Base-by-base conservation (phyloP, 1,140 invertebrate species). In the Rhysida immarginata region DNA sequence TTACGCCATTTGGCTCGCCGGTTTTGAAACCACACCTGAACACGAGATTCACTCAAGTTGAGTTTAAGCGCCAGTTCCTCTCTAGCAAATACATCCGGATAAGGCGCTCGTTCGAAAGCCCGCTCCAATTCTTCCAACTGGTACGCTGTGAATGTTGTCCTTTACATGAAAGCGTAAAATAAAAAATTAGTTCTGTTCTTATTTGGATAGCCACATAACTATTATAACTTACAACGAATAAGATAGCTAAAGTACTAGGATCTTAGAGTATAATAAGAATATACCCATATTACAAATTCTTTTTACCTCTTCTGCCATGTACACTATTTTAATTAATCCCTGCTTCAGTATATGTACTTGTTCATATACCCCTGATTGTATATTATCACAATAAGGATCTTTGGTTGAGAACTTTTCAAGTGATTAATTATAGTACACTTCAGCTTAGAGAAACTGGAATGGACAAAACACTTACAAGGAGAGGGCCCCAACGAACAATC, bases 1-100 rank as follows among this genome's bases (percentile, higher is more conserved):
- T 97, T 98, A 18, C 95, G 77, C 94, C 95, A 98, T 69, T 97
- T 98, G 5, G 94, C 94, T 53, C 94, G 77, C 58, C 94, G 78
- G 66, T 98, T 97, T 74, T 98, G 85, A 64, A 88, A 89, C 85
- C 85, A 85, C 45, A 93, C 89, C 64, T 96, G 93, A 1, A 97
- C 92, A 56, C 93, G 75, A 13, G 90, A 93, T 72, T 96, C 92
- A 59, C 86, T 91, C 0, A 97, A 74, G 60, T 84, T 84, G 2
- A 97, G 72, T 66, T 90, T 89, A 16, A 92, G 72, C 8, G 93
- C 92, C 20, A 97, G 69, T 68, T 96, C 91, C 68, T 97, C 92
- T 42, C 94, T 72, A 0, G 91, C 92, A 64, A 96, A 96, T 0
- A 97, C 92, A 69, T 96, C 94, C 0, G 94, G 93, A 68, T 97